phyloP scores from a whole-genome alignment of 2,888 invertebrate species.

The Byasa hedistus region DNA sequence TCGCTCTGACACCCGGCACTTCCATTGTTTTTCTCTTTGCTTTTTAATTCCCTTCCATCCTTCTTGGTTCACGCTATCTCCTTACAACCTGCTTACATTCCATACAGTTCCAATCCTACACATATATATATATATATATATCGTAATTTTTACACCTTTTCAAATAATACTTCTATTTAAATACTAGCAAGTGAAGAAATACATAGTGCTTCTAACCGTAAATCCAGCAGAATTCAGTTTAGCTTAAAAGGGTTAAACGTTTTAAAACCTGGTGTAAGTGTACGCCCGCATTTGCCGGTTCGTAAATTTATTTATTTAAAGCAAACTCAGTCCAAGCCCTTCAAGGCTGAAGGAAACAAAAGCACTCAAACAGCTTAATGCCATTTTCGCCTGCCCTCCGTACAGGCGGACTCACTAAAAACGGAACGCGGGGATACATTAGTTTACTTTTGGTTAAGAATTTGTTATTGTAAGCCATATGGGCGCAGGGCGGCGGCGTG shows the following conservation, averaged over 20 bases:
- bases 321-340: constrained; percentile 43
- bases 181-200: not conserved
- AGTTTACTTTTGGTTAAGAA: constrained; percentile 76
- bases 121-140: too few species aligned
- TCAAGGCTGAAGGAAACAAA: constrained; percentile 51
- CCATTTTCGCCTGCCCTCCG: constrained; percentile 51
- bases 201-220: not conserved
- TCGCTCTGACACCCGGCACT: too few species aligned
- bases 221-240: not conserved
- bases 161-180: too few species aligned
- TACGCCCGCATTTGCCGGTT: constrained; percentile 29
- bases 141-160: too few species aligned
- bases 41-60: too few species aligned
- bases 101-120: too few species aligned
- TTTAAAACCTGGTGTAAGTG: constrained; percentile 9
- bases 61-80: too few species aligned
- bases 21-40: too few species aligned
- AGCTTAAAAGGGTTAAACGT: not conserved
- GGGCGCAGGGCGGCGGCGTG: constrained; percentile 58
- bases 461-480: constrained; percentile 77
- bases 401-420: constrained; percentile 49
- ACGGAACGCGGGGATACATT: constrained; percentile 63
- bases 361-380: constrained; percentile 52
- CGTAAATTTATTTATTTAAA: constrained; percentile 42
- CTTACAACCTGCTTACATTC: too few species aligned